phyloP scores from a whole-genome alignment of 2,113 vertebrate genomes.

The Morone saxatilis region DNA sequence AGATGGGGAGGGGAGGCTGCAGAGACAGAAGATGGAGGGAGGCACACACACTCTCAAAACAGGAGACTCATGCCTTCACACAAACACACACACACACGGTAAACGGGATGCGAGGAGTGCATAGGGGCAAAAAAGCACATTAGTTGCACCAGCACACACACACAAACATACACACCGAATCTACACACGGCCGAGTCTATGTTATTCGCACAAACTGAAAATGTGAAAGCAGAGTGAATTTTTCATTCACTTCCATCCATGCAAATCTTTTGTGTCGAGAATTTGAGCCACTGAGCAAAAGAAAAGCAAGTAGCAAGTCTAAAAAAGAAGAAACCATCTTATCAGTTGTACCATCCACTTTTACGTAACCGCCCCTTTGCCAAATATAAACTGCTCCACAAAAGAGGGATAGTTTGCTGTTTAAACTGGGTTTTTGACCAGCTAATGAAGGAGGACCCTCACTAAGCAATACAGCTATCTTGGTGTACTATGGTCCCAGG shows the following conservation, averaged over 20 bases:
- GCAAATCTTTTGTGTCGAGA: not conserved
- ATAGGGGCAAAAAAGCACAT: not conserved
- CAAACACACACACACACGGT: slow-evolving; percentile 4
- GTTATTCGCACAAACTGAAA: not conserved
- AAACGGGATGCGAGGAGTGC: not conserved
- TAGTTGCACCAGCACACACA: not conserved
- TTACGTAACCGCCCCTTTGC: not conserved
- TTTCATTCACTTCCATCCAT: not conserved
- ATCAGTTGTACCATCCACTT: not conserved
- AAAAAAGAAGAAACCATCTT: not conserved
- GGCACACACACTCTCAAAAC: not conserved
- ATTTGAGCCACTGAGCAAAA: not conserved
- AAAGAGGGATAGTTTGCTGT: not conserved
- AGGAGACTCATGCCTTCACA: slow-evolving; percentile 22
- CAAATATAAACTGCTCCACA: not conserved
- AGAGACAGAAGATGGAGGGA: slow-evolving; percentile 26
- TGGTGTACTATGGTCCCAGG: not conserved
- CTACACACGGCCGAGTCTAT: not conserved
- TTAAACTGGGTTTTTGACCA: not conserved
- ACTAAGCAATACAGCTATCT: not conserved
- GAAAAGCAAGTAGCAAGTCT: not conserved
- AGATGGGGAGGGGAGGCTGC: not conserved
- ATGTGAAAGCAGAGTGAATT: not conserved
- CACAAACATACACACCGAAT: not conserved
- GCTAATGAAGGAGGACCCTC: not conserved